Conservation (phyloP, 2,113 vertebrate genomes). For the Sander vitreus region DNA sequence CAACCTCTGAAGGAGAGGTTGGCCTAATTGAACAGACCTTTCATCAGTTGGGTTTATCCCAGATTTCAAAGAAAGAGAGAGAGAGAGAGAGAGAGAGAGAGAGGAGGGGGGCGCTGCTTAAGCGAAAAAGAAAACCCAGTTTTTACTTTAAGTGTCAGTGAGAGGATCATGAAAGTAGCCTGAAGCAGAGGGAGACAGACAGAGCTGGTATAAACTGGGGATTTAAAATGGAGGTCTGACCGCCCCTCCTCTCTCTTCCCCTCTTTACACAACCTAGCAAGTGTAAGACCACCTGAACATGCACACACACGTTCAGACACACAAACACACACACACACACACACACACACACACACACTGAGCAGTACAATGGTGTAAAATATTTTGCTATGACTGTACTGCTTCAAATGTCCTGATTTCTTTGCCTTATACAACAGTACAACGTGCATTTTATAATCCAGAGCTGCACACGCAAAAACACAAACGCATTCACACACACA, state of each 20-base stretch:
- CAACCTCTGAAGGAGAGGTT: neutral
- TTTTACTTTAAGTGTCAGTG: conserved; percentile 67
- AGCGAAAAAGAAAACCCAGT: conserved; percentile 20
- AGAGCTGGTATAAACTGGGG: conserved; percentile 71
- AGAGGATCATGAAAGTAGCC: conserved; percentile 74
- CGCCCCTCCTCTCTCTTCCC: conserved; percentile 41
- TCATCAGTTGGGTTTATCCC: conserved; percentile 23
- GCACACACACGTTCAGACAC: neutral
- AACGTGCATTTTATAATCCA: conserved; percentile 45
- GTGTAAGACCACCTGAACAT: conserved; percentile 62
- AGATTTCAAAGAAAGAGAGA: neutral
- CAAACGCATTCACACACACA: neutral
- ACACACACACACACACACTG: conserved; percentile 26
- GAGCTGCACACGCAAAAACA: conserved; percentile 3
- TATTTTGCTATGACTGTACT: conserved; percentile 4
- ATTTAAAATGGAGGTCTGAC: conserved; percentile 78
- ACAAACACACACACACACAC: conserved; percentile 23
- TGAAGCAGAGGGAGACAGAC: conserved; percentile 66
- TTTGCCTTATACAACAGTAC: conserved; percentile 44
- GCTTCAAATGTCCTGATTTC: conserved; percentile 49
- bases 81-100: neutral
- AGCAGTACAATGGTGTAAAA: conserved; percentile 20
- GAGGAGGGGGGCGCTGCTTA: conserved; percentile 21
- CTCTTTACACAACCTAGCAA: conserved; percentile 53
- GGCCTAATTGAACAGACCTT: conserved; percentile 21